Evolutionary conservation across 2,888 invertebrate genomes (phyloP), one percentile per base, ranked within the genome.

Genomic region (Cheilosia variabilis): DNA sequence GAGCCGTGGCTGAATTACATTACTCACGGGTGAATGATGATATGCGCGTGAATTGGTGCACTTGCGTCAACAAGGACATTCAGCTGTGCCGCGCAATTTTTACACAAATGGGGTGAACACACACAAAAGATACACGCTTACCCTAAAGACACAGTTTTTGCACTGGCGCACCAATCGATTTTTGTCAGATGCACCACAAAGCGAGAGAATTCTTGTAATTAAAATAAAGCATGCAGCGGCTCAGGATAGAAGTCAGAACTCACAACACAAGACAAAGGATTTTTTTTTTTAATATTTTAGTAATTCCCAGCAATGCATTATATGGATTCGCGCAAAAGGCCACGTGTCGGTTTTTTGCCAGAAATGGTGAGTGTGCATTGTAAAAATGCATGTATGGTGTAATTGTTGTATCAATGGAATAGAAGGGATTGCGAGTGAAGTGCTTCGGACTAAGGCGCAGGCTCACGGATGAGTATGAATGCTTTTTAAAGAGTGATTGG

Each of bases 21-120:
- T 86, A 86, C 80, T 81, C 66, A 80, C 86, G 66, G 65, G 76
- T 68, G 86, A 81, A 19, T 68, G 77, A 19, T 72, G 81, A 81
- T 72, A 76, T 53, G 68, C 86, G 80, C 80, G 86, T 77, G 86
- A 86, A 86, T 55, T 72, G 77, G 72, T 86, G 86, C 86, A 86
- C 80, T 86, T 86, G 86, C 80, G 71, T 81, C 81, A 81, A 81
- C 81, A 80, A 77, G 68, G 68, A 76, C 71, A 73, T 68, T 60
- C 63, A 63, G 24, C 55, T 55, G 75, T 57, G 55, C 27, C 31
- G 45, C 47, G 10, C 37, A 37, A 52, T 43, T 37, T 53, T 78
- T 19, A 65, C 27, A 27, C 6, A n/a, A 27, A 24, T 24, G 50
- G 34, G 47, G n/a, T 37, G 31, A 41, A 53, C 27, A 45, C 31